These are phyloP conservation scores for Synchiropus splendidus DNA, from an alignment of 2,113 vertebrate species.

Conservation along the genomic window DNA sequence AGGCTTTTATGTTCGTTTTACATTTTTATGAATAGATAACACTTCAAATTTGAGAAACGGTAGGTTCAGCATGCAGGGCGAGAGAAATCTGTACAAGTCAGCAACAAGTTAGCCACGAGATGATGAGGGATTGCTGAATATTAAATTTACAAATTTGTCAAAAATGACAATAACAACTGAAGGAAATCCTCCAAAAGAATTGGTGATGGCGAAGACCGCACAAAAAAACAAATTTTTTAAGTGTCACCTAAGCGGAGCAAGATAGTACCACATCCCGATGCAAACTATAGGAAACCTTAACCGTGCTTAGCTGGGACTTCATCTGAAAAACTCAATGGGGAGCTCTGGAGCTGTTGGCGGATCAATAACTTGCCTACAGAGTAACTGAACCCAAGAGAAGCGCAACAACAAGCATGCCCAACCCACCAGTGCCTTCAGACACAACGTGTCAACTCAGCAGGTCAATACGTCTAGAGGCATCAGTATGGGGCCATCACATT, in stretches of 20 bases:
- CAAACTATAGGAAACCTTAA: slow-evolving; percentile 27
- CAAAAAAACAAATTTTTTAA: too few species aligned
- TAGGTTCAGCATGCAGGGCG: too few species aligned
- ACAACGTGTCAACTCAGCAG: slow-evolving; percentile 32
- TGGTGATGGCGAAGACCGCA: too few species aligned
- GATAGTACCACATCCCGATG: slow-evolving; percentile 6
- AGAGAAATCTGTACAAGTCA: too few species aligned
- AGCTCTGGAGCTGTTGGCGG: slow-evolving; percentile 39
- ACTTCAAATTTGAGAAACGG: too few species aligned
- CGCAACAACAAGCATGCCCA: slow-evolving; percentile 20
- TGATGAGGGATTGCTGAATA: too few species aligned
- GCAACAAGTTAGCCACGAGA: too few species aligned
- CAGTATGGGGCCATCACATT: slow-evolving; percentile 47
- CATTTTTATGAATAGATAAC: too few species aligned
- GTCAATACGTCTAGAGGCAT: slow-evolving; percentile 55
- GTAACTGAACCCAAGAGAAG: slow-evolving; percentile 39
- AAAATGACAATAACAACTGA: too few species aligned
- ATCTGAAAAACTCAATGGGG: slow-evolving; percentile 32
- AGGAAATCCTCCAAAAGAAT: too few species aligned
- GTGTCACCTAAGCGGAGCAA: slow-evolving; percentile 30
- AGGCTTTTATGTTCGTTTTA: too few species aligned
- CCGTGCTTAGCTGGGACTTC: slow-evolving; percentile 29
- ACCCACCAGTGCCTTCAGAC: slow-evolving; percentile 29
- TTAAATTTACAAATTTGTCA: too few species aligned
- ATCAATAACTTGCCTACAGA: slow-evolving; percentile 61